Evolutionary conservation across 2,888 invertebrate species (phyloP), one percentile per base, ranked within the genome.

Genomic region (Orchestes rusci): DNA sequence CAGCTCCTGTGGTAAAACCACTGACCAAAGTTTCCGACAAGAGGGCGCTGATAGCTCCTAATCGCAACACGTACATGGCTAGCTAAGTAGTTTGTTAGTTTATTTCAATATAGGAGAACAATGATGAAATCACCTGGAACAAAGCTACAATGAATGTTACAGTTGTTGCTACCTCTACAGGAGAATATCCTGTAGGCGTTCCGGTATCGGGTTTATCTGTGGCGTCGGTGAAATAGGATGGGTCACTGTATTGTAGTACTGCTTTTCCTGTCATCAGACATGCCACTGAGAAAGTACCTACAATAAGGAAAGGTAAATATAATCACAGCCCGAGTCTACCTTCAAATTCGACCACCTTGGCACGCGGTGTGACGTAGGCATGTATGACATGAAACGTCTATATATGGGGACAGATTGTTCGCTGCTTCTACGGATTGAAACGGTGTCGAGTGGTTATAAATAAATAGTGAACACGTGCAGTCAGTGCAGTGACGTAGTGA

Each of bases 221-320:
- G 2, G 41, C 4, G 1, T n/a, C 7, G 16, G 34, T n/a, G 29
- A 64, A 59, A 47, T 56, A 59, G 2, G 53, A 45, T n/a, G 61
- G 61, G 47, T 67, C 58, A 44, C 63, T 64, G 37, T 67, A 55
- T 47, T 60, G 60, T 39, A 73, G 60, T 10, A 87, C 84, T 7
- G 83, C 80, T 72, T 87, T 87, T 39, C 91, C 91, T 3, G 88
- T 80, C 92, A 95, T 93, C 47, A 95, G 74, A 65, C 89, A 86
- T 38, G 87, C 79, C 1, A 95, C 84, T 7, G 94, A 92, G 70
- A 88, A 87, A 0, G 87, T 85, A 30, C 87, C 79, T 78, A 48
- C 49, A 42, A 45, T 12, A 23, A 36, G n/a, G 17, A 3, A 16
- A 16, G 17, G 3, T 16, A 19, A 2, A 35, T 20, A 35, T 35